Percentiles rank a stretch among this genome's conserved stretches.
Evolutionary conservation across 2,113 vertebrate species (phyloP).

Genomic region (Chloebia gouldiae): DNA sequence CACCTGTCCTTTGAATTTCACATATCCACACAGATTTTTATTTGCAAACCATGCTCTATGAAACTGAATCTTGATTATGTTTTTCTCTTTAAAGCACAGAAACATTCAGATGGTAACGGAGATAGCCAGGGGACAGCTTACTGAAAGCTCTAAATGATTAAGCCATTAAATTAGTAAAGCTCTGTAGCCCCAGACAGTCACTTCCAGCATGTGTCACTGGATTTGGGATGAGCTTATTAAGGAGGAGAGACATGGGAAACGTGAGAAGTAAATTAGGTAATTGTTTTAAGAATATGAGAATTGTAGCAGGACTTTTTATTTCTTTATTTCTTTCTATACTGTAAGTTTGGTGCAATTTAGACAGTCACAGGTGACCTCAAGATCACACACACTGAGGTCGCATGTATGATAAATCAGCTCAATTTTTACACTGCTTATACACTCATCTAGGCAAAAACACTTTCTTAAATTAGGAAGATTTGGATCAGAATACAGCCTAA

Average conservation of each 20-base stretch:
- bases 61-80: not conserved
- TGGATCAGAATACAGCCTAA: not conserved
- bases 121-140: not conserved
- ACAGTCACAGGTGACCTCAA: not conserved
- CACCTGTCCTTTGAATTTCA: not conserved
- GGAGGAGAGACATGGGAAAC: not conserved
- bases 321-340: not conserved
- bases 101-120: not conserved
- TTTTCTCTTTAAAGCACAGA: not conserved
- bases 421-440: not conserved
- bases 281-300: not conserved
- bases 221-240: conserved; percentile 43
- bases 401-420: not conserved
- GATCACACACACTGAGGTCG: not conserved
- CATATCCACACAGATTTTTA: not conserved
- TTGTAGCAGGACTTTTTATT: not conserved
- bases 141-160: not conserved
- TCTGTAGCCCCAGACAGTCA: conserved; percentile 2
- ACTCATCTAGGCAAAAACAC: not conserved
- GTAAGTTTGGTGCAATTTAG: not conserved
- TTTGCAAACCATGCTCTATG: not conserved
- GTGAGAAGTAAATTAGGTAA: not conserved
- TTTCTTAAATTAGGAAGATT: not conserved
- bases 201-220: conserved; percentile 19
- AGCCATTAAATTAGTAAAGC: conserved; percentile 23